Conservation (phyloP, 2,888 invertebrate species). For the Agrotis ipsilon region DNA sequence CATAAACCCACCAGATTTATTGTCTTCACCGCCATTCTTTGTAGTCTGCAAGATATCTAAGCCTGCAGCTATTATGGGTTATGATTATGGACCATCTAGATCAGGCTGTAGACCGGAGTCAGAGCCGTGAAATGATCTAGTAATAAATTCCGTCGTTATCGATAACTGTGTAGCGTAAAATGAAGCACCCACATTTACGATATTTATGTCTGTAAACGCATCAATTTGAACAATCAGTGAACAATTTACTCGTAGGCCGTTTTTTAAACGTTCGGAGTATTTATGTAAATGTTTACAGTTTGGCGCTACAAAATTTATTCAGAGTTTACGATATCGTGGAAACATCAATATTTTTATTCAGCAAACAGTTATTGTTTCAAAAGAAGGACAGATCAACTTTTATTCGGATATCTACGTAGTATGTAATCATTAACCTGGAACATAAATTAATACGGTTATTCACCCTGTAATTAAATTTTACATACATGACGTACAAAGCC, state of each 20-base stretch:
- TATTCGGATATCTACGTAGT: not conserved
- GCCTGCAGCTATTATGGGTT: conserved; percentile 39
- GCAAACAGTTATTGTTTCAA: not conserved
- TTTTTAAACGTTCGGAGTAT: conserved; percentile 19
- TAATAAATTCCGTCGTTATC: conserved; percentile 53
- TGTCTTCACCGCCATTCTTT: conserved; percentile 40
- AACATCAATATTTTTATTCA: conserved; percentile 16
- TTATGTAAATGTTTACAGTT: conserved; percentile 24
- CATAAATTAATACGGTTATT: conserved; percentile 14
- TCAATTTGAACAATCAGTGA: conserved; percentile 36
- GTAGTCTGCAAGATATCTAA: conserved; percentile 31
- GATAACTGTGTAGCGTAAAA: conserved; percentile 46
- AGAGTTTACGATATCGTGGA: not conserved
- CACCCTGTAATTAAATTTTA: conserved; percentile 18
- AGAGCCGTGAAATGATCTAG: conserved; percentile 53
- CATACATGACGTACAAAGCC: conserved; percentile 17
- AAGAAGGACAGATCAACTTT: not conserved
- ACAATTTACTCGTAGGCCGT: conserved; percentile 23
- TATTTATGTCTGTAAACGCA: conserved; percentile 44
- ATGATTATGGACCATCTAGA: conserved; percentile 58
- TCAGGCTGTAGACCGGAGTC: conserved; percentile 26
- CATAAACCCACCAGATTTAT: conserved; percentile 38
- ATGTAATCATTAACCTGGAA: not conserved
- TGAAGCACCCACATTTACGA: conserved; percentile 30
- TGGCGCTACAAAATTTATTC: conserved; percentile 17